Conservation (phyloP, 2,113 vertebrate species). For the Halcyon malimbica region DNA sequence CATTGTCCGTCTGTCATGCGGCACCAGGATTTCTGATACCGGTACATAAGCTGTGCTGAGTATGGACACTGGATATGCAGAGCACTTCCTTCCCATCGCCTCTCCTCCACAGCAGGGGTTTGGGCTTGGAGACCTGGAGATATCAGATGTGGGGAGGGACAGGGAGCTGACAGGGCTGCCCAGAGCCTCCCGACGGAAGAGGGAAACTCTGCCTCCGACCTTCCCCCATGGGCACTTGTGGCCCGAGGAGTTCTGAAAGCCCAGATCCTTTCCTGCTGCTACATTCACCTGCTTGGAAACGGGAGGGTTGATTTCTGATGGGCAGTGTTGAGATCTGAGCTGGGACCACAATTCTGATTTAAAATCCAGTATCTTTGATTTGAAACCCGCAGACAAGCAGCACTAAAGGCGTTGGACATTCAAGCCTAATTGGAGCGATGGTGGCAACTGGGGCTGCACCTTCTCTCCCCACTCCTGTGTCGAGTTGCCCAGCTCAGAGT, state of each 20-base stretch:
- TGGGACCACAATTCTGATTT: not conserved
- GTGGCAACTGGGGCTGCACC: not conserved
- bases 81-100: not conserved
- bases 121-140: constrained; percentile 24
- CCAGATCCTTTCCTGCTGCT: not conserved
- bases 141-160: not conserved
- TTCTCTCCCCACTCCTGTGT: not conserved
- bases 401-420: not conserved
- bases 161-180: not conserved
- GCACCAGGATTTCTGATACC: constrained; percentile 1
- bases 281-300: not conserved
- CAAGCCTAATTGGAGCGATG: not conserved
- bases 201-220: not conserved
- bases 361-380: not conserved
- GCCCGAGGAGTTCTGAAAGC: not conserved
- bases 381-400: not conserved
- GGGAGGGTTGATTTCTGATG: not conserved
- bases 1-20: fast-evolving
- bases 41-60: fast-evolving
- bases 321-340: not conserved
- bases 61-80: constrained; percentile 50
- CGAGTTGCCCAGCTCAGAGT: not conserved
- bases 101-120: fast-evolving
- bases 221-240: fast-evolving
- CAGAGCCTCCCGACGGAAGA: fast-evolving